Evolutionary conservation across 2,888 invertebrate species (phyloP), one percentile per base, ranked within the genome.

Genomic region (Axea sp.): DNA sequence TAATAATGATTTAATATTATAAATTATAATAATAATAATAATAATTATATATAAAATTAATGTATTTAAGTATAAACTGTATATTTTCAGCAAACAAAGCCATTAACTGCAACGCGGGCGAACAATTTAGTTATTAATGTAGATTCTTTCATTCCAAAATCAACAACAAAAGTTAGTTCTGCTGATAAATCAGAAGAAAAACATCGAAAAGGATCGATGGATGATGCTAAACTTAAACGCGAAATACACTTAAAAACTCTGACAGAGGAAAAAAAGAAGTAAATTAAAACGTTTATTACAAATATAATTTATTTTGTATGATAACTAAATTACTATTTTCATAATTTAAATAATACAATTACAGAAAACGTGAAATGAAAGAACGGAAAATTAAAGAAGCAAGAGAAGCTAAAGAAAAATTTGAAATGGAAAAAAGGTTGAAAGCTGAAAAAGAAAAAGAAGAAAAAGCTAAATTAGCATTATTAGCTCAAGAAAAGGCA

Each of bases 201-300:
- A 37, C 83, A 82, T 1, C 83, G 81, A 68, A 62, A 81, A 76
- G 71, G 71, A 73, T 67, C 88, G 76, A 83, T 86, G 28, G 90
- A 91, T 57, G 91, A 91, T 53, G 90, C 90, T 0, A 83, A 88
- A 49, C 88, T 86, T 77, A 92, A 92, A 84, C 90, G 91, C 51
- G 92, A 92, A 14, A 92, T 91, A 1, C 77, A 91, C 53, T 79
- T 92, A 7, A 90, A 90, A 65, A 90, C 91, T 4, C 89, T 89
- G 82, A 88, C 88, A 1, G 92, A 92, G 73, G 88, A 89, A 77
- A 91, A 91, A 79, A 90, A 88, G 77, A 89, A 89, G 90, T 91
- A 28, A n/a, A 11, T 8, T 9, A 19, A 30, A 31, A 24, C 22
- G 22, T 17, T 74, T 28, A 30, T 47, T 57, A 8, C 8, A 12